Evolutionary conservation across 2,797 vertebrate genomes (phyloP).

Genomic region (Synaphobranchus kaupii): DNA sequence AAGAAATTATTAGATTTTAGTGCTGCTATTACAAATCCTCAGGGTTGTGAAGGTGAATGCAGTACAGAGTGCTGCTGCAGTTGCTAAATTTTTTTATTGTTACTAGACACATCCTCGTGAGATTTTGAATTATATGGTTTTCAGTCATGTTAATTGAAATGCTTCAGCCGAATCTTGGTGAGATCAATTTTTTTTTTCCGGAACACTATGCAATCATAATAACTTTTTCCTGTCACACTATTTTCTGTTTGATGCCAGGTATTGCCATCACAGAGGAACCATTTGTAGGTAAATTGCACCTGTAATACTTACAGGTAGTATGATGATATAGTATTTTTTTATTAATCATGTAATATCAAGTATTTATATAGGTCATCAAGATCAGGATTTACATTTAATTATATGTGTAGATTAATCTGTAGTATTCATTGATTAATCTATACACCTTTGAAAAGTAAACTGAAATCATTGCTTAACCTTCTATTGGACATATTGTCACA

Average conservation of each 20-base stretch:
- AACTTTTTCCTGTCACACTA: background rate
- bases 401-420: too few relatives aligned
- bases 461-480: too few relatives aligned
- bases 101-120: background rate
- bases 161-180: background rate
- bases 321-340: too few relatives aligned
- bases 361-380: too few relatives aligned
- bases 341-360: too few relatives aligned
- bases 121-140: background rate
- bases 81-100: background rate
- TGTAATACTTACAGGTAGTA: too few relatives aligned
- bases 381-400: too few relatives aligned
- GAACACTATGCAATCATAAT: background rate
- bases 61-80: background rate
- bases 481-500: too few relatives aligned
- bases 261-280: background rate
- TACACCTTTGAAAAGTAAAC: too few relatives aligned
- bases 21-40: background rate
- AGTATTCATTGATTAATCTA: too few relatives aligned
- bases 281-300: background rate
- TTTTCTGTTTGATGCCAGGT: background rate
- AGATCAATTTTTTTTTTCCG: background rate
- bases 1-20: slow-evolving; percentile 17
- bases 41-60: background rate
- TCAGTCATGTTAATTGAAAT: background rate